Evolutionary conservation across 2,797 vertebrate species (phyloP).

Genomic region (Muscicapa striata): DNA sequence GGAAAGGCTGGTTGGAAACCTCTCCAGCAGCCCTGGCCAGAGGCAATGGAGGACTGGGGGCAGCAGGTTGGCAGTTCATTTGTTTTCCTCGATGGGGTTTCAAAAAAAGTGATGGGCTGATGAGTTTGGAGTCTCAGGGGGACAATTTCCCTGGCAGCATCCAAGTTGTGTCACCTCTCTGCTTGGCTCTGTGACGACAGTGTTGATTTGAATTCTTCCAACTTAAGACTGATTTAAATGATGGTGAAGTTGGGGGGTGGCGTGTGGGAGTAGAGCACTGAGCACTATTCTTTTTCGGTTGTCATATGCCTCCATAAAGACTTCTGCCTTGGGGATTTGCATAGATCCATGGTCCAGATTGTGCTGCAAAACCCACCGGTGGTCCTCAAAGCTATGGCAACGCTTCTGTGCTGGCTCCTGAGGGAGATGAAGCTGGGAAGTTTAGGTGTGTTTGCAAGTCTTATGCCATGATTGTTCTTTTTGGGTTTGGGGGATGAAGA

Average conservation of each 20-base stretch:
- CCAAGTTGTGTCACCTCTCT: conserved; percentile 59
- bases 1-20: background rate
- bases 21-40: background rate
- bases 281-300: conserved; percentile 64
- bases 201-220: conserved; percentile 68
- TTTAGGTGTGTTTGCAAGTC: background rate
- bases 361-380: conserved; percentile 39
- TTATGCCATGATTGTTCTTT: background rate
- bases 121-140: conserved; percentile 53
- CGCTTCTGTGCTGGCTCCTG: background rate
- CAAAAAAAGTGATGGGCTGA: conserved; percentile 24
- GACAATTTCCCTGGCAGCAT: conserved; percentile 62
- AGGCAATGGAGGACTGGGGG: background rate
- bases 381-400: conserved; percentile 60
- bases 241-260: conserved; percentile 68
- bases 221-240: conserved; percentile 67
- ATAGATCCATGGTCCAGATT: conserved; percentile 55
- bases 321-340: conserved; percentile 66
- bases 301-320: conserved; percentile 66
- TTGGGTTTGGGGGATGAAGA: background rate
- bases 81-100: conserved; percentile 6
- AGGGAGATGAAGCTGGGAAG: background rate
- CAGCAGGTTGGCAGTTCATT: background rate
- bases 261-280: conserved; percentile 66
- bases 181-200: conserved; percentile 63